These are phyloP conservation scores for Pristionchus mayeri DNA, from an alignment of 2,888 invertebrate species.

Conservation along the genomic window DNA sequence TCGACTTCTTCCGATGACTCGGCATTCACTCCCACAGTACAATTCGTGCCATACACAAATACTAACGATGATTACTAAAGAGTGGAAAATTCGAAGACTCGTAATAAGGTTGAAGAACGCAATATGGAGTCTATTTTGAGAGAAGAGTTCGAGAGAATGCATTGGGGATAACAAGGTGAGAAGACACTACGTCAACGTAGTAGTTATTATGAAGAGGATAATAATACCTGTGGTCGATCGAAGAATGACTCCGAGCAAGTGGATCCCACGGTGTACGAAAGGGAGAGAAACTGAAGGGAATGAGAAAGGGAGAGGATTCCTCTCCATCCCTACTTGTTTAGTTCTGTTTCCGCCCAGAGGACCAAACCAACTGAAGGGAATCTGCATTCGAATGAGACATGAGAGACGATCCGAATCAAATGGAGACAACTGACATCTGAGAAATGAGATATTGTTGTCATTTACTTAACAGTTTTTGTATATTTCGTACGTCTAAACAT, in stretches of 20 bases:
- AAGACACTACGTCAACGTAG: neutral
- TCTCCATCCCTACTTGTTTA: conserved; percentile 48
- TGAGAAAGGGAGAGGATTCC: neutral
- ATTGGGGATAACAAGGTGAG: neutral
- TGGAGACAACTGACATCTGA: conserved; percentile 57
- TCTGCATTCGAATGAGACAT: conserved; percentile 68
- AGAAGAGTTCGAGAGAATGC: neutral
- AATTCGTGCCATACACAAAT: too few relatives aligned
- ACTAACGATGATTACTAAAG: too few relatives aligned
- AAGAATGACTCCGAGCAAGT: conserved; percentile 63
- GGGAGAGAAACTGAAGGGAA: conserved; percentile 54
- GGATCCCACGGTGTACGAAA: conserved; percentile 60
- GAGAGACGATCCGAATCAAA: conserved; percentile 58
- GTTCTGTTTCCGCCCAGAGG: conserved; percentile 52
- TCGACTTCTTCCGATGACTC: neutral
- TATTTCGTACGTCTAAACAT: neutral
- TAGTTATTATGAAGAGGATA: neutral
- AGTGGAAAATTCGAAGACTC: neutral
- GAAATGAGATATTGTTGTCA: neutral
- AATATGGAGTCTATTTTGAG: neutral
- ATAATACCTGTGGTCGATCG: conserved; percentile 58
- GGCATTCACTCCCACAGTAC: neutral
- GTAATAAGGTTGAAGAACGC: neutral
- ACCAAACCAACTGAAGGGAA: conserved; percentile 72
- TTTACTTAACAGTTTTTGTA: neutral